Evolutionary conservation across 2,888 invertebrate genomes (phyloP).

Genomic region (Macrostomum cliftonense): DNA sequence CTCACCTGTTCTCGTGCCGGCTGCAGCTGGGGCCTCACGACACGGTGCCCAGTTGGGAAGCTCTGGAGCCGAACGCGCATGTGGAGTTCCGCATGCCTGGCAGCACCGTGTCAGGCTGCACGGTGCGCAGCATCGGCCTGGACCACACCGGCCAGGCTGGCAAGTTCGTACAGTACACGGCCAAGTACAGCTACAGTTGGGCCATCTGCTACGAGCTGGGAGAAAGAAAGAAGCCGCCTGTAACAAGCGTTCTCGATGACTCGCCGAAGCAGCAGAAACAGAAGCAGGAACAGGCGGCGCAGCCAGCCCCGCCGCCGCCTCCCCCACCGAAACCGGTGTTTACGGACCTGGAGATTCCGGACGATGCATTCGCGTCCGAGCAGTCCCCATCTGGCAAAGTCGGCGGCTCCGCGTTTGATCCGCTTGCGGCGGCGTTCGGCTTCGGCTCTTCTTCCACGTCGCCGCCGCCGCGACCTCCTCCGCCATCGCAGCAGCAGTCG

Average conservation of each 20-base stretch:
- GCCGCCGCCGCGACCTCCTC: no score
- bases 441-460: no score
- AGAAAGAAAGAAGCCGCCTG: conserved; percentile 3
- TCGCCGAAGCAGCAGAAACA: no score
- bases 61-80: conserved; percentile 63
- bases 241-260: conserved; percentile 10
- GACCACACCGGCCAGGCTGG: conserved; percentile 46
- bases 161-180: conserved; percentile 87
- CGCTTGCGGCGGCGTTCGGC: no score
- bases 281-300: no score
- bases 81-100: conserved; percentile 94
- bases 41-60: conserved; percentile 61
- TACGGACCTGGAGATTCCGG: no score
- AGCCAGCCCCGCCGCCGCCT: no score
- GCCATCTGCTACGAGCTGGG: conserved; percentile 12
- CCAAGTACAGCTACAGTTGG: conserved; percentile 51
- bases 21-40: conserved; percentile 90
- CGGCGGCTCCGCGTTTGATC: no score
- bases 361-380: no score
- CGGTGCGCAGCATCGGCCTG: conserved; percentile 60
- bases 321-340: no score
- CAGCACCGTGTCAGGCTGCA: conserved; percentile 67
- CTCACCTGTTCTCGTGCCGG: conserved; percentile 77
- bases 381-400: no score
- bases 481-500: no score